Percentiles rank a stretch among this genome's conserved stretches.
These are phyloP conservation scores for Odontamblyopus rebecca DNA, from an alignment of 2,797 vertebrate species.

Conservation along the genomic window DNA sequence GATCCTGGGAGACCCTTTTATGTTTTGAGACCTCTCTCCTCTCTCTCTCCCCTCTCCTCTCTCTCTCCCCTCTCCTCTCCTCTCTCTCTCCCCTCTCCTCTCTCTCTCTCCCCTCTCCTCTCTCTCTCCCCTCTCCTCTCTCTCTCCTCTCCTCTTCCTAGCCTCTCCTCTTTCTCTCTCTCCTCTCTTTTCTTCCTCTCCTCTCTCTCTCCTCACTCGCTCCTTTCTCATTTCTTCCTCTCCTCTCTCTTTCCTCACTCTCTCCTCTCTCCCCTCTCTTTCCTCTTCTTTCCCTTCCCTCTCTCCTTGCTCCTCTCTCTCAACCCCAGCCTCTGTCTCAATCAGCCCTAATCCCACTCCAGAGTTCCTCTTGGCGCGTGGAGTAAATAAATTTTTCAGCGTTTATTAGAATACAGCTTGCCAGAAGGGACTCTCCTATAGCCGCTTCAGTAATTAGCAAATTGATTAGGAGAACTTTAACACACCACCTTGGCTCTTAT, in stretches of 20 bases:
- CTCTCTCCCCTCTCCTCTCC: conserved; percentile 13
- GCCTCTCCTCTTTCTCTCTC: conserved; percentile 38
- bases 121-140: conserved; percentile 55
- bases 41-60: too few relatives aligned
- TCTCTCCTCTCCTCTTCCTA: too few relatives aligned
- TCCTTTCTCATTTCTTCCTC: conserved; percentile 59
- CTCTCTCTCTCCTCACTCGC: neutral
- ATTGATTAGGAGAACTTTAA: conserved; percentile 84
- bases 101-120: conserved; percentile 1
- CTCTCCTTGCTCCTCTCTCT: conserved; percentile 64
- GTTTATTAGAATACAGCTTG: conserved; percentile 80
- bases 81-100: conserved; percentile 48
- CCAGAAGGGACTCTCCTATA: conserved; percentile 81
- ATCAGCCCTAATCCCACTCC: conserved; percentile 79
- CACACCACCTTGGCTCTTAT: conserved; percentile 82
- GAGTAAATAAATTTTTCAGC: conserved; percentile 82
- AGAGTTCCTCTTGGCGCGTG: conserved; percentile 73
- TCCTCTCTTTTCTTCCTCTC: conserved; percentile 55
- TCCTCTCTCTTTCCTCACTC: too few relatives aligned
- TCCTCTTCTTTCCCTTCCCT: conserved; percentile 54
- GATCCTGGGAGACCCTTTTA: conserved; percentile 70
- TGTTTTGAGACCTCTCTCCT: conserved; percentile 64
- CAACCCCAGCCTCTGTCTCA: conserved; percentile 70
- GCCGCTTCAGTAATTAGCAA: conserved; percentile 82
- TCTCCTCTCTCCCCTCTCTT: too few relatives aligned